phyloP scores from a whole-genome alignment of 2,888 invertebrate species.

The Byasa hedistus region DNA sequence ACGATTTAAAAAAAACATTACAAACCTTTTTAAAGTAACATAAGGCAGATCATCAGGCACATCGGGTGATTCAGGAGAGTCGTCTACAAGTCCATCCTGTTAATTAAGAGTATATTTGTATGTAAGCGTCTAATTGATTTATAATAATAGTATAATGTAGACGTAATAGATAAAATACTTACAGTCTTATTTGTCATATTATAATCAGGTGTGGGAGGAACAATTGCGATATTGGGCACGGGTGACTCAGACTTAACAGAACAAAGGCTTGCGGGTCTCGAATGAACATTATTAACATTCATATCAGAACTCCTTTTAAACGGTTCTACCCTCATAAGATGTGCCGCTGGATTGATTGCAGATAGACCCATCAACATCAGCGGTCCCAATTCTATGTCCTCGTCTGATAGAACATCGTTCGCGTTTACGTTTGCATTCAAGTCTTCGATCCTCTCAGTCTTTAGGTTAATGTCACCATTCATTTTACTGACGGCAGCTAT shows the following conservation, averaged over 20 bases:
- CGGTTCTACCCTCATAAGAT: conserved; percentile 81
- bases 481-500: conserved; percentile 73
- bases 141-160: neutral
- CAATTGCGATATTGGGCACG: conserved; percentile 85
- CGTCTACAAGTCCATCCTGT: conserved; percentile 79
- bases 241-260: conserved; percentile 67
- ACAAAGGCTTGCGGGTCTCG: conserved; percentile 70
- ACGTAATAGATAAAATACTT: conserved; percentile 40
- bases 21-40: conserved; percentile 82
- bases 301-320: conserved; percentile 62
- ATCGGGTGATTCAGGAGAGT: conserved; percentile 84
- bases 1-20: conserved; percentile 1
- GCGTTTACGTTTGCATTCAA: conserved; percentile 55
- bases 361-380: conserved; percentile 84
- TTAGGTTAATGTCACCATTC: conserved; percentile 73
- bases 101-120: conserved; percentile 29
- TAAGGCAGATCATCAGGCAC: conserved; percentile 87
- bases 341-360: conserved; percentile 81
- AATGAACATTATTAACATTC: conserved; percentile 57
- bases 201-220: conserved; percentile 87
- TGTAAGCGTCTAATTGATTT: neutral
- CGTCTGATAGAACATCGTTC: conserved; percentile 69
- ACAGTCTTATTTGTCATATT: conserved; percentile 70
- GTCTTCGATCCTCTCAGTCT: conserved; percentile 65
- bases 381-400: conserved; percentile 82